Evolutionary conservation across 1,140 invertebrate species (phyloP).

Genomic region (Parasteatoda tepidariorum): DNA sequence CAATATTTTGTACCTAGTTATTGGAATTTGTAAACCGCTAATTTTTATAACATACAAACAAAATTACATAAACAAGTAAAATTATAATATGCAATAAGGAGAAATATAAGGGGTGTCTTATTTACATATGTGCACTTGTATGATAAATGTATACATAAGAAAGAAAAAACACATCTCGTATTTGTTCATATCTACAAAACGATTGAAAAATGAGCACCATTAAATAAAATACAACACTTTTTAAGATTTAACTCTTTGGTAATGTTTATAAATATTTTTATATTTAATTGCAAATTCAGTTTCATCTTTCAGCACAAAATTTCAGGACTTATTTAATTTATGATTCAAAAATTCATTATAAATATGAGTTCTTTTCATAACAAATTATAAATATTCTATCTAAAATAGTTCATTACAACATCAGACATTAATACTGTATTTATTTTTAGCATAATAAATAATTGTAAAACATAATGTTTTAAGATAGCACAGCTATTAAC

Average conservation of each 20-base stretch:
- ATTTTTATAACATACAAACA: no score
- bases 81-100: no score
- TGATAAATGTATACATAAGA: neutral
- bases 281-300: neutral
- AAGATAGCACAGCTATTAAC: no score
- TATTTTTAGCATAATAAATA: neutral
- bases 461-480: no score
- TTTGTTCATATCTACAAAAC: neutral
- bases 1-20: no score
- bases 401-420: neutral
- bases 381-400: neutral
- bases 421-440: neutral
- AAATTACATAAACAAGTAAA: no score
- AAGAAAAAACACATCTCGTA: neutral
- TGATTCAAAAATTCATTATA: neutral
- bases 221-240: neutral
- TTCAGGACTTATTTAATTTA: no score
- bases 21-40: no score
- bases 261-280: neutral
- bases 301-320: neutral
- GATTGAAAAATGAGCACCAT: neutral
- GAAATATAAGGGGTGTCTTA: no score
- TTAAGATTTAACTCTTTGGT: neutral
- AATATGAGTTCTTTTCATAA: neutral
- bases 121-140: neutral